Evolutionary conservation across 1,140 invertebrate genomes (phyloP).

Genomic region (Druon quercuslanigerum): DNA sequence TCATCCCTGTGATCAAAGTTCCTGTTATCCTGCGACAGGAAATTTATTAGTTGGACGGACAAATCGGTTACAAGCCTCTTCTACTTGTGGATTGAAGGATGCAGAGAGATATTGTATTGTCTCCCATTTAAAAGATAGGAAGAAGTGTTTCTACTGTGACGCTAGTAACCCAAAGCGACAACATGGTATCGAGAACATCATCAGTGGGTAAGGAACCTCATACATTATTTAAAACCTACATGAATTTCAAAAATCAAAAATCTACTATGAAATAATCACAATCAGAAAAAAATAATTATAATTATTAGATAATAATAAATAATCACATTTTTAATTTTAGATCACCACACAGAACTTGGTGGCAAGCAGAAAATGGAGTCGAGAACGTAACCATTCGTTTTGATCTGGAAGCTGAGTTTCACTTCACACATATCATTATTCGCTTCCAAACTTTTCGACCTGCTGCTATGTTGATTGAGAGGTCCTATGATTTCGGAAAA

Average conservation of each 20-base stretch:
- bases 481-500: constrained; percentile 87
- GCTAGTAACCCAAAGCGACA: constrained; percentile 75
- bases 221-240: too few relatives aligned
- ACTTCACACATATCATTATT: constrained; percentile 91
- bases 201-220: constrained; percentile 75
- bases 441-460: constrained; percentile 91
- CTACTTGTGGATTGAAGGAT: constrained; percentile 91
- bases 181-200: constrained; percentile 95
- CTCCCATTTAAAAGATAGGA: constrained; percentile 94
- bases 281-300: constrained; percentile 33
- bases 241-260: not conserved
- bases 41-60: constrained; percentile 97
- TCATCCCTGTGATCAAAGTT: constrained; percentile 92
- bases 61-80: constrained; percentile 88
- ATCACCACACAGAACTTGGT: constrained; percentile 81
- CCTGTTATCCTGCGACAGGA: constrained; percentile 98
- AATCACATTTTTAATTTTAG: constrained; percentile 48
- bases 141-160: constrained; percentile 98
- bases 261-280: too few relatives aligned
- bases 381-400: constrained; percentile 85
- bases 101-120: constrained; percentile 96
- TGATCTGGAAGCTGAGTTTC: constrained; percentile 89
- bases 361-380: constrained; percentile 89
- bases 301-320: constrained; percentile 30
- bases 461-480: constrained; percentile 88